Evolutionary conservation across 2,888 invertebrate genomes (phyloP).

Genomic region (Anoplius nigerrimus): DNA sequence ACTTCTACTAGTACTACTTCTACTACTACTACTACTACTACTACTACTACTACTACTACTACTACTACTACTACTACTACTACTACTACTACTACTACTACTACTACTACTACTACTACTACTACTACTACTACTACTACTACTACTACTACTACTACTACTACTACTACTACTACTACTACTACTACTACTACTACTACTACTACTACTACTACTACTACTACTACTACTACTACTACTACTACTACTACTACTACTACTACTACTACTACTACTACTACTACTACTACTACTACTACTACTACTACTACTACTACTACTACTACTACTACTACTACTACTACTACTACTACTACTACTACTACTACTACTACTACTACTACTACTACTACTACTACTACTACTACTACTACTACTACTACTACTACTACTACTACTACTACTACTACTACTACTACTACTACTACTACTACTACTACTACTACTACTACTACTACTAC

Average conservation of each 20-base stretch:
- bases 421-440: conserved; percentile 2
- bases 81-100: conserved; percentile 3
- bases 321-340: conserved; percentile 1
- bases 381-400: conserved; percentile 2
- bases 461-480: background rate
- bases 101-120: background rate
- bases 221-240: conserved; percentile 1
- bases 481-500: conserved; percentile 4
- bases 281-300: conserved; percentile 2
- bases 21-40: background rate
- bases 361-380: background rate
- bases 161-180: background rate
- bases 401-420: conserved; percentile 1
- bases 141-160: conserved; percentile 4
- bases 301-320: background rate
- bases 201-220: conserved; percentile 3
- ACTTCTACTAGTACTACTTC: background rate
- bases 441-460: background rate
- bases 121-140: background rate
- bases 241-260: conserved; percentile 1
- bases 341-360: conserved; percentile 5
- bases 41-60: conserved; percentile 1
- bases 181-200: conserved; percentile 1
- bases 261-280: background rate
- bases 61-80: conserved; percentile 1